Percentiles rank a stretch among this genome's conserved stretches.
phyloP scores from a whole-genome alignment of 2,888 invertebrate genomes.

The Aphrophora alni region DNA sequence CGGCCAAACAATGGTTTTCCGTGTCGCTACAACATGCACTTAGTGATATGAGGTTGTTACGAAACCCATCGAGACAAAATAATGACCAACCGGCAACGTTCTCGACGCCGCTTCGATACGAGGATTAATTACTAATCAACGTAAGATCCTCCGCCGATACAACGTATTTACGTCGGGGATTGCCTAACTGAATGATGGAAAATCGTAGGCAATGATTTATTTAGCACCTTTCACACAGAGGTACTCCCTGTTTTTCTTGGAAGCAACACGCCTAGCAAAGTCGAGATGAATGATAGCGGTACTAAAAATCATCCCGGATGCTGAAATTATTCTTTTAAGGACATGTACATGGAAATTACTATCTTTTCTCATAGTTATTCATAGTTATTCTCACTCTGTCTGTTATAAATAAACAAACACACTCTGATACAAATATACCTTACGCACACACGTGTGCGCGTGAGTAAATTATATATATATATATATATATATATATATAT shows the following conservation, averaged over 20 bases:
- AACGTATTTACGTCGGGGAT: background rate
- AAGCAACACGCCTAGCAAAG: background rate
- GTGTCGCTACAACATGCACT: background rate
- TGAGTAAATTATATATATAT: too few species aligned
- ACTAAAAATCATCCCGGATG: background rate
- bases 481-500: too few species aligned
- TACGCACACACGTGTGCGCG: too few species aligned
- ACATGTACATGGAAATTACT: too few species aligned
- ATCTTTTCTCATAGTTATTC: too few species aligned
- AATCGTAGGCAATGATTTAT: background rate
- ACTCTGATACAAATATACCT: too few species aligned
- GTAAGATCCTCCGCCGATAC: background rate
- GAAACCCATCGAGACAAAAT: background rate
- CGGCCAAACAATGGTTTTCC: background rate
- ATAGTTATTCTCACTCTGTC: too few species aligned
- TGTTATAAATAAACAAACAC: too few species aligned
- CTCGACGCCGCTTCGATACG: background rate
- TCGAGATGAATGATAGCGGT: background rate
- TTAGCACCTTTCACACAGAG: background rate
- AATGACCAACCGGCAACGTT: background rate
- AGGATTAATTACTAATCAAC: background rate
- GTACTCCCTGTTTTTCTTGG: background rate
- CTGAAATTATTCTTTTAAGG: background rate
- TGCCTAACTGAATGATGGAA: background rate
- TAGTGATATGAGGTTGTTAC: background rate